A percentile compares a stretch with the other conserved stretches of the same genome.
Evolutionary conservation across 2,113 vertebrate genomes (phyloP).

Genomic region (Anas platyrhynchos): DNA sequence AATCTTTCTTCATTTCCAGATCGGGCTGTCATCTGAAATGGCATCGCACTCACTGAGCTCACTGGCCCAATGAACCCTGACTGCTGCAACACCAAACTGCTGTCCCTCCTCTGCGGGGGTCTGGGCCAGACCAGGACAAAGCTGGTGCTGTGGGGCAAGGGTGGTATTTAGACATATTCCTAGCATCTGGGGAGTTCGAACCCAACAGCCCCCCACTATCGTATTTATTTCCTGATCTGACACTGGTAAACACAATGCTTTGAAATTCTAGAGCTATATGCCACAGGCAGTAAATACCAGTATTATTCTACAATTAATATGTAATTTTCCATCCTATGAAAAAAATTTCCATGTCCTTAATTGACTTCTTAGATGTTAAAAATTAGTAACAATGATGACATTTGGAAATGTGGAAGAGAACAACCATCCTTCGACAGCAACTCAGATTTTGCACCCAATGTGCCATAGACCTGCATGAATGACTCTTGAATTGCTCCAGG

Average conservation of each 20-base stretch:
- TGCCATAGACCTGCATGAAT: background rate
- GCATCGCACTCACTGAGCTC: accelerated
- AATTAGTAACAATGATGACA: background rate
- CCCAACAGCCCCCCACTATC: background rate
- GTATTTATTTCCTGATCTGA: background rate
- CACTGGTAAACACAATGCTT: background rate
- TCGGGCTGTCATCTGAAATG: background rate
- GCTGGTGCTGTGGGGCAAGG: background rate
- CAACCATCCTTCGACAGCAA: accelerated
- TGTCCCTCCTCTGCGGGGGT: background rate
- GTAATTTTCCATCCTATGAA: background rate
- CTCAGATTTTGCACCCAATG: background rate
- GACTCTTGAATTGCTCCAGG: background rate
- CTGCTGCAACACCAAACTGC: background rate
- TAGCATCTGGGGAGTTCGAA: background rate
- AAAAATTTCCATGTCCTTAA: background rate
- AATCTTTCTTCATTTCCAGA: background rate
- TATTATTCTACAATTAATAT: background rate
- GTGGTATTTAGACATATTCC: background rate
- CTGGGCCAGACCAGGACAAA: background rate
- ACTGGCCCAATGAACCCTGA: background rate
- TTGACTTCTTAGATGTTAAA: background rate
- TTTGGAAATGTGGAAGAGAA: background rate
- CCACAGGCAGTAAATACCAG: background rate
- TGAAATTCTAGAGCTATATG: background rate